Evolutionary conservation across 2,797 vertebrate genomes (phyloP).

Genomic region (Rhincodon typus): DNA sequence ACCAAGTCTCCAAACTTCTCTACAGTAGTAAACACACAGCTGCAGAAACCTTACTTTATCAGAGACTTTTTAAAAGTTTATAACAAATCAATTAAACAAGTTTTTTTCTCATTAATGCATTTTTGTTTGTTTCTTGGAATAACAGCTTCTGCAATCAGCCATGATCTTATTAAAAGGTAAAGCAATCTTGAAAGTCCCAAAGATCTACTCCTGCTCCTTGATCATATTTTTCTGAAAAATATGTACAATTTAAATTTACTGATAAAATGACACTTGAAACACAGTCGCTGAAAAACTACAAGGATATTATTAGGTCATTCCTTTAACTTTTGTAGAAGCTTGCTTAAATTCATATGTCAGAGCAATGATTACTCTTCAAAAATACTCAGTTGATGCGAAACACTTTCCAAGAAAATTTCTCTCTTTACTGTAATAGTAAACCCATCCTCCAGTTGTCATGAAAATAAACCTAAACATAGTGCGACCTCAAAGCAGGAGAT

Average conservation of each 20-base stretch:
- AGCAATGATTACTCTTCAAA: not conserved
- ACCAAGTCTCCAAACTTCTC: not conserved
- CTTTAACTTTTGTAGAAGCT: not conserved
- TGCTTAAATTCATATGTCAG: not conserved
- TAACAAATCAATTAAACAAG: not conserved
- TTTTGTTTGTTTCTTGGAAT: constrained; percentile 15
- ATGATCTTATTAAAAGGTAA: too few relatives aligned
- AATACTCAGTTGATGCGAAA: not conserved
- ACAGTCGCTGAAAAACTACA: not conserved
- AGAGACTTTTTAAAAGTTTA: not conserved
- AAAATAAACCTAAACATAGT: not conserved
- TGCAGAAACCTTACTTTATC: not conserved
- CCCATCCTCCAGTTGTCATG: not conserved
- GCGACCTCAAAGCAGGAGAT: not conserved
- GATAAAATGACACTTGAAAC: not conserved
- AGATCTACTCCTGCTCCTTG: too few relatives aligned
- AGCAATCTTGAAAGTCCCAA: too few relatives aligned
- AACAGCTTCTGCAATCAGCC: not conserved
- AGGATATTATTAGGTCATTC: not conserved
- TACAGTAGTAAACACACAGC: not conserved
- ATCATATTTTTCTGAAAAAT: not conserved
- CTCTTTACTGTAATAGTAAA: not conserved
- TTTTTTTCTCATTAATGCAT: not conserved
- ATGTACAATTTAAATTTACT: too few relatives aligned
- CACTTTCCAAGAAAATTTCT: not conserved